These are phyloP conservation scores for Drosophila dunni DNA, from an alignment of 1,140 invertebrate genomes.

Conservation along the genomic window DNA sequence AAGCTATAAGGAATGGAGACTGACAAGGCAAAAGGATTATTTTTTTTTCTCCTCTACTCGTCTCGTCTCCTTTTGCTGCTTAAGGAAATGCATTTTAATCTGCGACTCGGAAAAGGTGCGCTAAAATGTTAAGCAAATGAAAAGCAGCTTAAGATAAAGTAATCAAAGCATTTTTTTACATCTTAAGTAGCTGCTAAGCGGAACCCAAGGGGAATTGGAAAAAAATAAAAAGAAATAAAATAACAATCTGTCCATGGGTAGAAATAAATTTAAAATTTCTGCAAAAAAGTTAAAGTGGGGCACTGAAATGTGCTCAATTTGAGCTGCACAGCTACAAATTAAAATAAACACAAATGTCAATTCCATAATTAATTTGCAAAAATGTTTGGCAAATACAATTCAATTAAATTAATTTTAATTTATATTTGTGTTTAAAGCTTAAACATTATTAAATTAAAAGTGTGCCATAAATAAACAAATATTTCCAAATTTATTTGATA, in stretches of 20 bases:
- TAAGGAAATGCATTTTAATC: slow-evolving; percentile 55
- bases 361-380: neutral
- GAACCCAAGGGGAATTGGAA: slow-evolving; percentile 37
- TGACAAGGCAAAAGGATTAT: slow-evolving; percentile 62
- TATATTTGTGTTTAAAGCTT: neutral
- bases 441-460: too few relatives aligned
- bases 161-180: slow-evolving; percentile 57
- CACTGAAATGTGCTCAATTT: neutral
- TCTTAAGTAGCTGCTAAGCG: slow-evolving; percentile 47
- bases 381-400: neutral
- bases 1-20: slow-evolving; percentile 14
- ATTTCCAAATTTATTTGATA: too few relatives aligned
- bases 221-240: neutral
- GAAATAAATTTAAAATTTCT: slow-evolving; percentile 3
- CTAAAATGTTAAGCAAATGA: slow-evolving; percentile 47
- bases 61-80: neutral
- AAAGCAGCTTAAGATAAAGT: slow-evolving; percentile 59
- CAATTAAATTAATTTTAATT: neutral
- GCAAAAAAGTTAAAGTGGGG: neutral
- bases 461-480: too few relatives aligned
- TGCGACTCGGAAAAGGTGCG: slow-evolving; percentile 8
- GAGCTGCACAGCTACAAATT: neutral
- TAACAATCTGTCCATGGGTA: neutral
- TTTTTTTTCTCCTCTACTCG: neutral
- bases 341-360: neutral